Evolutionary conservation across 1,140 invertebrate genomes (phyloP).

Genomic region (Temnothorax curvispinosus): DNA sequence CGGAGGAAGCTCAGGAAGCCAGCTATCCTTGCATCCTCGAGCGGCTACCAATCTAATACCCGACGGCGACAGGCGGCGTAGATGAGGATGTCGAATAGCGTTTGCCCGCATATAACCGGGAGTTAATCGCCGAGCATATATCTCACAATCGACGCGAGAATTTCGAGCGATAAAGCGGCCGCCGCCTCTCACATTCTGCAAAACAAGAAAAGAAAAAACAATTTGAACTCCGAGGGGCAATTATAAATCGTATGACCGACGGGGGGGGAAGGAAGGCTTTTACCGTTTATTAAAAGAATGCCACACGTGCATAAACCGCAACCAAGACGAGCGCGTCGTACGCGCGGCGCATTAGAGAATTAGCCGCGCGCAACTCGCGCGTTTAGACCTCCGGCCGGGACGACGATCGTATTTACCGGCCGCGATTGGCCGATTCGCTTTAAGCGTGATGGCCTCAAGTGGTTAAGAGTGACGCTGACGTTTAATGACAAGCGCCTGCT

Average conservation of each 20-base stretch:
- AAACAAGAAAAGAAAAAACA: not conserved
- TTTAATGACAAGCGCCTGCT: conserved; percentile 67
- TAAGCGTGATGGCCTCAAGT: conserved; percentile 67
- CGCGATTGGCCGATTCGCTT: conserved; percentile 67
- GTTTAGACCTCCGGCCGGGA: conserved; percentile 48
- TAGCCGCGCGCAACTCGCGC: conserved; percentile 44
- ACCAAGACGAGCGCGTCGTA: conserved; percentile 11
- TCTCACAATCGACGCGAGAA: conserved; percentile 8
- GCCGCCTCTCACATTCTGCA: not conserved
- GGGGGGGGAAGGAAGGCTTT: not conserved
- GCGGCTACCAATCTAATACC: conserved; percentile 3
- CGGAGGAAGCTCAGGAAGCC: not conserved
- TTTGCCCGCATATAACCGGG: not conserved
- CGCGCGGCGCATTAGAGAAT: conserved; percentile 50
- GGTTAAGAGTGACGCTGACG: conserved; percentile 67
- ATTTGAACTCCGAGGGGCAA: not conserved
- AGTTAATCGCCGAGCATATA: conserved; percentile 1
- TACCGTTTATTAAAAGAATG: conserved; percentile 23
- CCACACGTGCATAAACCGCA: conserved; percentile 45
- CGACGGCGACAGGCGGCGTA: not conserved
- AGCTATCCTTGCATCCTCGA: not conserved
- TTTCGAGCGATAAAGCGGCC: not conserved
- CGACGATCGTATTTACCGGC: conserved; percentile 56
- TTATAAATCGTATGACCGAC: not conserved
- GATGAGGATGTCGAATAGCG: conserved; percentile 13